phyloP scores from a whole-genome alignment of 1,140 invertebrate genomes.

The Portunus trituberculatus region DNA sequence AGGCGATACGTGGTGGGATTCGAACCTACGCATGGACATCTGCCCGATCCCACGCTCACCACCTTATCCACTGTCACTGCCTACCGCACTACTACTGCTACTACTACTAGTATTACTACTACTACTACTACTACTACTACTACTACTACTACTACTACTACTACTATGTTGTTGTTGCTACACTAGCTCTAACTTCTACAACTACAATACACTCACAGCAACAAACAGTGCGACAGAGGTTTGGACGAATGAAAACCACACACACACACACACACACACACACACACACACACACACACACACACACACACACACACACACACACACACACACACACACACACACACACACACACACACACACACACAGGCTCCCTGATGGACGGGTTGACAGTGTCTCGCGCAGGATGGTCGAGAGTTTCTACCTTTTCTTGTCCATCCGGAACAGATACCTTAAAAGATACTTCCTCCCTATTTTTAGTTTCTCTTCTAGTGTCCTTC shows the following conservation, averaged over 20 bases:
- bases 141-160: constrained; percentile 28
- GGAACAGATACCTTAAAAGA: background rate
- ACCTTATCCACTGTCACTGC: too few species aligned
- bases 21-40: too few species aligned
- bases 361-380: background rate
- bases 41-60: too few species aligned
- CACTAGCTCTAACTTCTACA: background rate
- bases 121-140: constrained; percentile 14
- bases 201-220: too few species aligned
- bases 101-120: background rate
- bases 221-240: too few species aligned
- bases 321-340: constrained; percentile 50
- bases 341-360: constrained; percentile 46
- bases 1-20: too few species aligned
- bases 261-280: constrained; percentile 33
- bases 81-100: background rate
- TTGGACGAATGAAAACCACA: background rate
- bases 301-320: constrained; percentile 27
- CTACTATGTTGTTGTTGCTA: background rate
- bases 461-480: background rate
- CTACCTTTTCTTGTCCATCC: background rate
- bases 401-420: constrained; percentile 77
- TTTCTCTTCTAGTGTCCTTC: background rate
- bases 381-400: constrained; percentile 79
- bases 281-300: constrained; percentile 32